Evolutionary conservation across 2,888 invertebrate species (phyloP).

Genomic region (Helleia helle): DNA sequence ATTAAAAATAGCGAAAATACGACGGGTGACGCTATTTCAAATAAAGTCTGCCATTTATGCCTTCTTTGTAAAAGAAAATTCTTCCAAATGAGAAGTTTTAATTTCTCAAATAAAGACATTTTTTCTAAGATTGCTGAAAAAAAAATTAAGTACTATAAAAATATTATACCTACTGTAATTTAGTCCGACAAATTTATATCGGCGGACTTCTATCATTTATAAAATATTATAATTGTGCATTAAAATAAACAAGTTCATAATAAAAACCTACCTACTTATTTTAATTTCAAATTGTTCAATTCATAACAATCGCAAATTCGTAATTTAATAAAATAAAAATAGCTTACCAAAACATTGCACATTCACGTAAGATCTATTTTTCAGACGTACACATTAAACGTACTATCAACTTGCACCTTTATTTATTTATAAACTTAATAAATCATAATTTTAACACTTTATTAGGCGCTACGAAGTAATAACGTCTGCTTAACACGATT

Average conservation of each 20-base stretch:
- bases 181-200: no score
- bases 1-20: slow-evolving; percentile 81
- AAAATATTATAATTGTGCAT: no score
- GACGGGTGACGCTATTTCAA: slow-evolving; percentile 82
- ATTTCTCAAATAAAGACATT: slow-evolving; percentile 70
- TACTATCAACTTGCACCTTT: background rate
- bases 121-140: slow-evolving; percentile 17
- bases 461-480: background rate
- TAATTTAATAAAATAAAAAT: slow-evolving; percentile 12
- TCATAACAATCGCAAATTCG: background rate
- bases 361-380: slow-evolving; percentile 5
- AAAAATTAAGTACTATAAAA: background rate
- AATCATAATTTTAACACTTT: background rate
- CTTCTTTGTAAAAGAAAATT: slow-evolving; percentile 85
- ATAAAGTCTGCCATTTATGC: slow-evolving; percentile 79
- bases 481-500: background rate
- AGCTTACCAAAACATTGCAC: slow-evolving; percentile 20
- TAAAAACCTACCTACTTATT: no score
- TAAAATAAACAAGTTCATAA: no score
- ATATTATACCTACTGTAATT: no score
- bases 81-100: slow-evolving; percentile 86
- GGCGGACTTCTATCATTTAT: no score
- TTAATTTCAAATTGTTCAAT: no score
- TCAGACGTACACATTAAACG: background rate
- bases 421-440: background rate